phyloP scores from a whole-genome alignment of 1,140 invertebrate genomes.

The Mactra quadrangularis region DNA sequence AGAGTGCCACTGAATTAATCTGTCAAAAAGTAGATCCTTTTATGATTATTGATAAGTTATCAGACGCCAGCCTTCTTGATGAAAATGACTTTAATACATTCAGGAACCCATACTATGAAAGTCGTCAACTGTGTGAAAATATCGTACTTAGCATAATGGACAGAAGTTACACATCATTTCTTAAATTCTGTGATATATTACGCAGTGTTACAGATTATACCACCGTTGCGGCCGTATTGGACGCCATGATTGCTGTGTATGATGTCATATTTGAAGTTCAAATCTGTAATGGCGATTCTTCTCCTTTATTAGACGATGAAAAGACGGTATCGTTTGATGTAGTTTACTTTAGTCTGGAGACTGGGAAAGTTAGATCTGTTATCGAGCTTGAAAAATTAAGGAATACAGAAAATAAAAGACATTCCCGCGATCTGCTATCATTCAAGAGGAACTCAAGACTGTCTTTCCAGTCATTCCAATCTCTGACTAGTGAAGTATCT shows the following conservation, averaged over 20 bases:
- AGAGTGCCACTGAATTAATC: conserved; percentile 74
- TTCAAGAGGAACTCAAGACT: conserved; percentile 71
- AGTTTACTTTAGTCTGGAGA: conserved; percentile 74
- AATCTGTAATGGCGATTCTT: conserved; percentile 48
- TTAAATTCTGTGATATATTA: conserved; percentile 74
- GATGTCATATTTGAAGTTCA: conserved; percentile 75
- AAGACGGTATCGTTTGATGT: conserved; percentile 78
- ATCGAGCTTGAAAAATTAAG: conserved; percentile 76
- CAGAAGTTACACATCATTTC: conserved; percentile 67
- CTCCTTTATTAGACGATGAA: conserved; percentile 73
- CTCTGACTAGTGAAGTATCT: conserved; percentile 56
- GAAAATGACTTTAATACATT: conserved; percentile 71
- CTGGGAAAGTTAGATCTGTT: conserved; percentile 72
- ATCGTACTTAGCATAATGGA: conserved; percentile 72
- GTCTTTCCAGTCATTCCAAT: conserved; percentile 67
- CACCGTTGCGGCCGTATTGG: conserved; percentile 71
- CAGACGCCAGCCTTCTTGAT: conserved; percentile 66
- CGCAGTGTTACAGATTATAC: conserved; percentile 61
- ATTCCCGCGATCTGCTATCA: conserved; percentile 67
- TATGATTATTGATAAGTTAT: conserved; percentile 71
- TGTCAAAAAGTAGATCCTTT: conserved; percentile 77
- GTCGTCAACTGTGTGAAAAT: conserved; percentile 75
- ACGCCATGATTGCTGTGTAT: conserved; percentile 77
- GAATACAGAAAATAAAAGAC: conserved; percentile 67
- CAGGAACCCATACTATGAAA: conserved; percentile 72